These are phyloP conservation scores for Parazoanthus darwini DNA, from an alignment of 92 coral and sea anemone species.

Conservation along the genomic window DNA sequence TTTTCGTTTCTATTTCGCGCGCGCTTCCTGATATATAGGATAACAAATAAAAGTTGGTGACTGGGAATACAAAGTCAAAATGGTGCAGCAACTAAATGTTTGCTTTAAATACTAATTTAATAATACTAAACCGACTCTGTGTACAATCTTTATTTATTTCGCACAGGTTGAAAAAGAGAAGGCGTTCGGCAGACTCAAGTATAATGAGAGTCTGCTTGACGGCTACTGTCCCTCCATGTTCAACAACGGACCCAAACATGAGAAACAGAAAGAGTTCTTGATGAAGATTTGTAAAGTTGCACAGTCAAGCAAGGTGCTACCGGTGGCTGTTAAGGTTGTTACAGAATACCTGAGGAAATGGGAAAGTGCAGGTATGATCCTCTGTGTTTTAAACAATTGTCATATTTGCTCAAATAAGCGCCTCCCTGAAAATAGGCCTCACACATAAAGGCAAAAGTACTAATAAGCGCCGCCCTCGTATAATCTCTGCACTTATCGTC, in stretches of 20 bases:
- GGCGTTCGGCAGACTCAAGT: conserved; percentile 77
- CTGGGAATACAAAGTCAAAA: too few relatives aligned
- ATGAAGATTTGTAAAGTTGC: conserved; percentile 76
- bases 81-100: too few relatives aligned
- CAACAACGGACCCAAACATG: conserved; percentile 72
- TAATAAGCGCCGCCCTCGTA: too few relatives aligned
- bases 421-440: too few relatives aligned
- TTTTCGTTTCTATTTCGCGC: too few relatives aligned
- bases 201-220: conserved; percentile 65
- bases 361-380: conserved; percentile 68
- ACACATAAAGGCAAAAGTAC: too few relatives aligned
- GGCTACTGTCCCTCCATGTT: conserved; percentile 78
- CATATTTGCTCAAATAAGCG: background rate
- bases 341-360: conserved; percentile 64
- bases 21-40: too few relatives aligned
- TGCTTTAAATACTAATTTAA: too few relatives aligned
- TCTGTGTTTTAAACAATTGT: background rate
- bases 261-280: conserved; percentile 69
- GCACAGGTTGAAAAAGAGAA: conserved; percentile 74
- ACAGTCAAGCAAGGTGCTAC: conserved; percentile 58
- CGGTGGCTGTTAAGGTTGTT: conserved; percentile 50
- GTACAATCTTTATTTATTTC: background rate
- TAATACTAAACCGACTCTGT: background rate
- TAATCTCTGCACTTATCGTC: too few relatives aligned
- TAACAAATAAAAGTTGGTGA: too few relatives aligned